Percentiles rank a stretch among this genome's conserved stretches.
These are phyloP conservation scores for Indri indri DNA, from an alignment of 2,113 vertebrate species.

Conservation along the genomic window DNA sequence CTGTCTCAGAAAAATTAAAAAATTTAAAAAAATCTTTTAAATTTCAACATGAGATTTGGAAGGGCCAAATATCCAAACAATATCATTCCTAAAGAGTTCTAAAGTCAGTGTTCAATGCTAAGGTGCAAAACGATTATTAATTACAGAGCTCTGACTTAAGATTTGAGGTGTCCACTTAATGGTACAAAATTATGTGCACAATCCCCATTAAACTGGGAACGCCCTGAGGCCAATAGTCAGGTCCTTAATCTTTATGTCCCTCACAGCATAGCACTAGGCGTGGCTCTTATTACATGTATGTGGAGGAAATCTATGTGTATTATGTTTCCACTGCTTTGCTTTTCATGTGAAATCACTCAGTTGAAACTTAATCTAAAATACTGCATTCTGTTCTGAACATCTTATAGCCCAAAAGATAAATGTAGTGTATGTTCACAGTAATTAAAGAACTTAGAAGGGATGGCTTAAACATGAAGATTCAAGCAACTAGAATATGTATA, in stretches of 20 bases:
- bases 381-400: background rate
- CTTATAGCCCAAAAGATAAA: background rate
- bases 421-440: background rate
- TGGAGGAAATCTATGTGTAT: background rate
- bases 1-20: too few species aligned
- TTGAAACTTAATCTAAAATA: background rate
- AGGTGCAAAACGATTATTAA: background rate
- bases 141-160: background rate
- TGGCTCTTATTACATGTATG: background rate
- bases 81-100: background rate
- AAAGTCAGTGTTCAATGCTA: background rate
- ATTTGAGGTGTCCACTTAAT: background rate
- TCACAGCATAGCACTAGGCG: background rate
- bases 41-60: too few species aligned
- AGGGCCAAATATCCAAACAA: too few species aligned
- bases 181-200: background rate
- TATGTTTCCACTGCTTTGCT: background rate
- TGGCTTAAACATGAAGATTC: background rate
- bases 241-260: background rate
- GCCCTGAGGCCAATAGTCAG: background rate
- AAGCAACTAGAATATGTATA: background rate
- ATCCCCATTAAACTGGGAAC: background rate
- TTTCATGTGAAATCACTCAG: background rate
- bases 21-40: too few species aligned
- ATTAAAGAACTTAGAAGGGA: background rate